Evolutionary conservation across 2,888 invertebrate genomes (phyloP).

Genomic region (Drosophila tanythrix): DNA sequence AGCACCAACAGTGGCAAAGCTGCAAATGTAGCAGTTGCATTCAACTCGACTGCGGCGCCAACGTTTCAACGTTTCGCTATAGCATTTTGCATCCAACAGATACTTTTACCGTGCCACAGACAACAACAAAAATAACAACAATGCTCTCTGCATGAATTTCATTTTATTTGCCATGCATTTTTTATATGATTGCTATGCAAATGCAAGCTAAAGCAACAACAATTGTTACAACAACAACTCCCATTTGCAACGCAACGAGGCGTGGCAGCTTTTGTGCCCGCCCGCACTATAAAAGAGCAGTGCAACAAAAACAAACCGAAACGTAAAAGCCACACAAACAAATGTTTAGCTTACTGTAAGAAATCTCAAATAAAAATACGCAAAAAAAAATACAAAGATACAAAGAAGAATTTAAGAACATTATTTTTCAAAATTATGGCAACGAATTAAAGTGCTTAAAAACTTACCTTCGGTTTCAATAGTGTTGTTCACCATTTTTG

Average conservation of each 20-base stretch:
- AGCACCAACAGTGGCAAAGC: constrained; percentile 6
- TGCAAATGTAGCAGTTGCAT: constrained; percentile 4
- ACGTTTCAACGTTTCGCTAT: constrained; percentile 42
- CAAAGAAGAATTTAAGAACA: constrained; percentile 12
- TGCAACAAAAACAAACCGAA: constrained; percentile 21
- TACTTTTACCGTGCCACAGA: constrained; percentile 50
- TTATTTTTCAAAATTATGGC: neutral
- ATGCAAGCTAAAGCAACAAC: constrained; percentile 50
- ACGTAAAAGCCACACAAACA: constrained; percentile 33
- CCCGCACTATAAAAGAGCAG: constrained; percentile 50
- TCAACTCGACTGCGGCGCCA: constrained; percentile 15
- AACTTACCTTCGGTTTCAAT: constrained; percentile 64
- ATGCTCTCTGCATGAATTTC: constrained; percentile 61
- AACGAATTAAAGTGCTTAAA: neutral
- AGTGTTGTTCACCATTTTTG: constrained; percentile 67
- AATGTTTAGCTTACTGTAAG: constrained; percentile 28
- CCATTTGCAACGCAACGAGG: constrained; percentile 63
- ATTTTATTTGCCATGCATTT: constrained; percentile 55
- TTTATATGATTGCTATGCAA: constrained; percentile 72
- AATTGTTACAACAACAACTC: constrained; percentile 28
- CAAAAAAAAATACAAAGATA: constrained; percentile 2
- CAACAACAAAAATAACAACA: constrained; percentile 44
- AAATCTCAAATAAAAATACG: constrained; percentile 15
- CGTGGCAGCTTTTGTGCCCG: constrained; percentile 66
- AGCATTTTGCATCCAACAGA: constrained; percentile 50